Percentiles rank a stretch among this genome's conserved stretches.
Evolutionary conservation across 2,888 invertebrate species (phyloP).

Genomic region (Morpho achilles): DNA sequence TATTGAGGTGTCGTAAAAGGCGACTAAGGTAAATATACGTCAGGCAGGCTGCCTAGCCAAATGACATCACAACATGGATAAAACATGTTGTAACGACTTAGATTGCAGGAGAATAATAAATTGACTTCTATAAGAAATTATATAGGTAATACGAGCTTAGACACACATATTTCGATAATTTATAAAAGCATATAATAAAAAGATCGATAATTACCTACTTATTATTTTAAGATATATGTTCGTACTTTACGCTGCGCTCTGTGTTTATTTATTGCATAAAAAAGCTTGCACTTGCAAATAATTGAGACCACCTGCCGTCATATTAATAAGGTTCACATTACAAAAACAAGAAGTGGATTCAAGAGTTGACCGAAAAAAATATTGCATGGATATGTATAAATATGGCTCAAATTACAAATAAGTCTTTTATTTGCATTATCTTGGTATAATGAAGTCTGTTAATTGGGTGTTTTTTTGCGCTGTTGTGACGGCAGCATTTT

Average conservation of each 20-base stretch:
- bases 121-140: too few species aligned
- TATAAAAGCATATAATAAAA: too few species aligned
- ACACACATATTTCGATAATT: too few species aligned
- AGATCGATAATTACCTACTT: not conserved
- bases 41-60: too few species aligned
- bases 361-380: constrained; percentile 35
- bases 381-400: constrained; percentile 51
- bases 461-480: constrained; percentile 38
- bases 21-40: too few species aligned
- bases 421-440: constrained; percentile 37
- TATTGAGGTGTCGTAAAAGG: too few species aligned
- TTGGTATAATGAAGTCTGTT: constrained; percentile 49
- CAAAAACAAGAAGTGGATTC: constrained; percentile 36
- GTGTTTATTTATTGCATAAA: constrained; percentile 4
- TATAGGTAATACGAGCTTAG: too few species aligned
- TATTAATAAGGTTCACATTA: constrained; percentile 6
- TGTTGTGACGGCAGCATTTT: constrained; percentile 35
- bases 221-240: not conserved
- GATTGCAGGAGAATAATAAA: too few species aligned
- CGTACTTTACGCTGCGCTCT: not conserved
- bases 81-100: too few species aligned
- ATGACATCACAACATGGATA: too few species aligned
- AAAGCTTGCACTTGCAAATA: constrained; percentile 6
- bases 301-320: constrained; percentile 12
- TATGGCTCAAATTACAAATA: constrained; percentile 41